phyloP scores from a whole-genome alignment of 2,113 vertebrate species.

The Sinocyclocheilus maitianheensis region DNA sequence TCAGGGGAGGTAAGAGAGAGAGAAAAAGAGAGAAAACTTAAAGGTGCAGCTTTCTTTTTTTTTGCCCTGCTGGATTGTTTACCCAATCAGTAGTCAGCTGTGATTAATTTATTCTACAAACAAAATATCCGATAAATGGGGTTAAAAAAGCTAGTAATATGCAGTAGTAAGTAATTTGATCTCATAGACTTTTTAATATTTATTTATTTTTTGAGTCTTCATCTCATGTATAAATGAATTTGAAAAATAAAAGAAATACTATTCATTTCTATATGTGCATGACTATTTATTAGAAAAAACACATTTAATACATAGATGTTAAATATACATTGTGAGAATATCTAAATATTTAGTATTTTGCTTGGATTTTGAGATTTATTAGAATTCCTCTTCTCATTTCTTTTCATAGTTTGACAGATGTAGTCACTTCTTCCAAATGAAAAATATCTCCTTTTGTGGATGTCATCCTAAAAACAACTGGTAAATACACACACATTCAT shows the following conservation, averaged over 20 bases:
- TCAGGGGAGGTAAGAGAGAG: conserved; percentile 75
- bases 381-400: not conserved
- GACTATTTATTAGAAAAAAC: no score
- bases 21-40: conserved; percentile 33
- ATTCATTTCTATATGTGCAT: no score
- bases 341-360: not conserved
- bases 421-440: conserved; percentile 99
- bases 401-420: conserved; percentile 85
- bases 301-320: no score
- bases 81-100: no score
- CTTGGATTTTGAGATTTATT: not conserved
- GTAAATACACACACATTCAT: conserved; percentile 66
- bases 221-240: not conserved
- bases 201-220: not conserved
- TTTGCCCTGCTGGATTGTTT: no score
- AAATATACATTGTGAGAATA: not conserved
- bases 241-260: no score
- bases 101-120: no score
- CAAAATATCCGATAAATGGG: no score
- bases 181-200: not conserved
- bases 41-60: not conserved
- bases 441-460: conserved; percentile 96
- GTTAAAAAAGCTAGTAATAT: no score
- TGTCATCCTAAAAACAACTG: conserved; percentile 95
- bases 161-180: no score